Conservation (phyloP, 2,113 vertebrate species). For the Spermophilus dauricus region DNA sequence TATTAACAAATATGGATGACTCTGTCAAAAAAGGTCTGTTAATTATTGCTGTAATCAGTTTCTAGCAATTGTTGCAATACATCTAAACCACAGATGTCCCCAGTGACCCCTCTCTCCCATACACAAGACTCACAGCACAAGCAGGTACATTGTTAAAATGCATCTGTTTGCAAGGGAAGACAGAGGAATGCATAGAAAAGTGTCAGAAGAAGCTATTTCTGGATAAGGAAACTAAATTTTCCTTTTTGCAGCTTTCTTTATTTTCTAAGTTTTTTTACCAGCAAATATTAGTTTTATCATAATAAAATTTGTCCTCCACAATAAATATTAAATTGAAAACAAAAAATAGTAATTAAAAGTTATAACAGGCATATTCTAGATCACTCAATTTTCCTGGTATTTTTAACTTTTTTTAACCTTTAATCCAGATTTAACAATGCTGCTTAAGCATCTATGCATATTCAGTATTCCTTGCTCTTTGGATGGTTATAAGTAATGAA, state of each 20-base stretch:
- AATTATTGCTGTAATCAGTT: background rate
- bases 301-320: background rate
- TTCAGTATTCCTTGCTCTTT: background rate
- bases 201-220: conserved; percentile 35
- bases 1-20: background rate
- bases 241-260: background rate
- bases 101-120: background rate
- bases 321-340: background rate
- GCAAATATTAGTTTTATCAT: background rate
- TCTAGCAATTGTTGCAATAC: background rate
- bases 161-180: background rate
- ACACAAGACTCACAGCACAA: background rate
- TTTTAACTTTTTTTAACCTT: background rate
- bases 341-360: background rate
- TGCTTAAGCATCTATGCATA: background rate
- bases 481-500: background rate
- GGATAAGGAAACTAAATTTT: background rate
- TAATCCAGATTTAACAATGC: background rate
- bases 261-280: conserved; percentile 23
- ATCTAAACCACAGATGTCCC: conserved; percentile 14
- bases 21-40: background rate
- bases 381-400: background rate
- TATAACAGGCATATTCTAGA: background rate
- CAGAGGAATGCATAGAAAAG: background rate
- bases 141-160: background rate